Percentiles rank a stretch among this genome's conserved stretches.
These are phyloP conservation scores for Anaspis maculata DNA, from an alignment of 2,888 invertebrate species.

Conservation along the genomic window DNA sequence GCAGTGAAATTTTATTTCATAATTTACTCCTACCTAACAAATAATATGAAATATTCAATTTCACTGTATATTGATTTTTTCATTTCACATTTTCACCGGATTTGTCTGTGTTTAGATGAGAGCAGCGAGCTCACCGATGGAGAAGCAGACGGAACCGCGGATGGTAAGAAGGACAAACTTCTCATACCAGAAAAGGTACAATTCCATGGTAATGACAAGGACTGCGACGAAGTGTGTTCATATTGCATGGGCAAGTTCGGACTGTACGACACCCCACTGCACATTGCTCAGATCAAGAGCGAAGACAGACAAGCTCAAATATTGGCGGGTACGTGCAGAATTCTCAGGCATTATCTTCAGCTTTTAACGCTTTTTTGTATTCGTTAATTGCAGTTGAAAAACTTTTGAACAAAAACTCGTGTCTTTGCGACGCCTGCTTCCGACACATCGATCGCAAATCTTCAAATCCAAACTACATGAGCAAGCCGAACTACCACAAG, in stretches of 20 bases:
- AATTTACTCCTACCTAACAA: too few species aligned
- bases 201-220: constrained; percentile 72
- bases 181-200: constrained; percentile 84
- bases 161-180: constrained; percentile 51
- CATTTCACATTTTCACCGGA: too few species aligned
- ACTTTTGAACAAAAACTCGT: constrained; percentile 74
- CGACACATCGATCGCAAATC: constrained; percentile 78
- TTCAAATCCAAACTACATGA: constrained; percentile 60
- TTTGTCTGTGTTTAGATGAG: constrained; percentile 38
- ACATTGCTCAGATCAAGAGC: constrained; percentile 79
- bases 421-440: constrained; percentile 81
- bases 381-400: constrained; percentile 54
- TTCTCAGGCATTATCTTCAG: constrained; percentile 23
- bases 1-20: background rate
- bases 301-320: constrained; percentile 74
- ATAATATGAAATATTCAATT: too few species aligned
- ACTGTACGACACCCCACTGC: constrained; percentile 77
- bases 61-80: too few species aligned
- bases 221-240: constrained; percentile 79
- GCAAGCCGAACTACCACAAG: constrained; percentile 40
- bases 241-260: constrained; percentile 85
- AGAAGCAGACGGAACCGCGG: constrained; percentile 35
- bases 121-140: constrained; percentile 43
- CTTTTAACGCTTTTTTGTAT: background rate
- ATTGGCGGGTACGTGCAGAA: constrained; percentile 61